Evolutionary conservation across 1,140 invertebrate species (phyloP), one percentile per base, ranked within the genome.

Genomic region (Agraylea sexmaculata): DNA sequence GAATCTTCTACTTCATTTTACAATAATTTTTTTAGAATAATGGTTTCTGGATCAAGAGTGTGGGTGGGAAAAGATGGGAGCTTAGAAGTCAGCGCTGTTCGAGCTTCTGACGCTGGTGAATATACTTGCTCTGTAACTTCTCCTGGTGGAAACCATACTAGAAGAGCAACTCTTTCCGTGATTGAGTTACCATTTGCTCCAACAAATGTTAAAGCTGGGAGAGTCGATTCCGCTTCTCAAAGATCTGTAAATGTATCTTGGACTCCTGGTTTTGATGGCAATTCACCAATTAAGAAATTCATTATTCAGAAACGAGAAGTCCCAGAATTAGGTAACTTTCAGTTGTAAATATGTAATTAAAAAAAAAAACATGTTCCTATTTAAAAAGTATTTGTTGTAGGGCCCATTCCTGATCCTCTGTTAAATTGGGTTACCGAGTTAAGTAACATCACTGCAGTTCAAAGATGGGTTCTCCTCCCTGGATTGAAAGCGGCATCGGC

Each of bases 211-310:
- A 69, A 74, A 49, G 92, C 90, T 1, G 58, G 66, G 31, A 69
- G 87, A 11, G 50, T 83, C 22, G 55, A 77, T 55, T 57, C 72
- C 45, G 50, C 69, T 17, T 51, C 70, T 31, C 72, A 75, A 47
- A 60, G 78, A 32, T 71, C 77, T 10, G 87, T 97, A 22, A 92
- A 94, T 58, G 76, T 99, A 1, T 81, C 78, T 10, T 99, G 94
- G 94, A 83, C 83, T 6, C 83, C 88, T 0, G 87, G 87, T 8
- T 99, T 96, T 63, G 87, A 99, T 68, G 95, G 95, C 27, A 96
- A 98, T 57, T 93, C 88, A 57, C 87, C 88, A 2, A 87, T 95
- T 32, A 75, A 84, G 40, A 90, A 93, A 56, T 97, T 84, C 60
- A 89, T 94, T 45, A 74, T 99, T 17, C 88, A 97, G 59, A 85